Percentiles rank a stretch among this genome's conserved stretches.
These are phyloP conservation scores for Grammomys dolichurus DNA, from an alignment of 2,113 vertebrate species.

Conservation along the genomic window DNA sequence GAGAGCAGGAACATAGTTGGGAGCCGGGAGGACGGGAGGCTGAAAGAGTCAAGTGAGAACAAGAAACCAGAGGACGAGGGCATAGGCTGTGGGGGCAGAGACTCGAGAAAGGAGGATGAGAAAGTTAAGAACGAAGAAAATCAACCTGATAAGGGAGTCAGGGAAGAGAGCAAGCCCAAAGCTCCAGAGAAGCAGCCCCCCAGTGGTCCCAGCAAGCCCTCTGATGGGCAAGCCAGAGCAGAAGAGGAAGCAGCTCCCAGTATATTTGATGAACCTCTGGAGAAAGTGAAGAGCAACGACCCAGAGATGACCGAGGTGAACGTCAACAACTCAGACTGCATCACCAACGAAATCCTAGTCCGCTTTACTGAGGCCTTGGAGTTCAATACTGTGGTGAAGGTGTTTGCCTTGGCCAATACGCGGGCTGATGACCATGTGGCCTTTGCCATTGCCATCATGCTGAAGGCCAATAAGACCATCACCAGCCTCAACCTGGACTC, in stretches of 20 bases:
- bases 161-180: slow-evolving; percentile 64
- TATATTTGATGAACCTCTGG: slow-evolving; percentile 96
- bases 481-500: slow-evolving; percentile 98
- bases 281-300: slow-evolving; percentile 93
- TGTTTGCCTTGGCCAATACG: slow-evolving; percentile 96
- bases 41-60: background rate
- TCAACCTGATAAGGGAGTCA: background rate
- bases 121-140: slow-evolving; percentile 61
- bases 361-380: slow-evolving; percentile 94
- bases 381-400: slow-evolving; percentile 92
- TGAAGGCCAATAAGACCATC: slow-evolving; percentile 94
- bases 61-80: background rate
- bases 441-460: slow-evolving; percentile 94
- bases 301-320: slow-evolving; percentile 92
- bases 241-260: slow-evolving; percentile 90
- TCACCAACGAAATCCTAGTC: slow-evolving; percentile 95
- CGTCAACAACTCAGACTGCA: slow-evolving; percentile 98
- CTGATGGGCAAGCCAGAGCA: slow-evolving; percentile 62
- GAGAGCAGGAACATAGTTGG: slow-evolving; percentile 50
- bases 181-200: slow-evolving; percentile 11
- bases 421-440: slow-evolving; percentile 97
- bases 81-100: background rate
- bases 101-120: slow-evolving; percentile 62
- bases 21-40: background rate
- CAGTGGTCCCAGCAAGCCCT: slow-evolving; percentile 66